Evolutionary conservation across 2,797 vertebrate genomes (phyloP).

Genomic region (Pterois miles): DNA sequence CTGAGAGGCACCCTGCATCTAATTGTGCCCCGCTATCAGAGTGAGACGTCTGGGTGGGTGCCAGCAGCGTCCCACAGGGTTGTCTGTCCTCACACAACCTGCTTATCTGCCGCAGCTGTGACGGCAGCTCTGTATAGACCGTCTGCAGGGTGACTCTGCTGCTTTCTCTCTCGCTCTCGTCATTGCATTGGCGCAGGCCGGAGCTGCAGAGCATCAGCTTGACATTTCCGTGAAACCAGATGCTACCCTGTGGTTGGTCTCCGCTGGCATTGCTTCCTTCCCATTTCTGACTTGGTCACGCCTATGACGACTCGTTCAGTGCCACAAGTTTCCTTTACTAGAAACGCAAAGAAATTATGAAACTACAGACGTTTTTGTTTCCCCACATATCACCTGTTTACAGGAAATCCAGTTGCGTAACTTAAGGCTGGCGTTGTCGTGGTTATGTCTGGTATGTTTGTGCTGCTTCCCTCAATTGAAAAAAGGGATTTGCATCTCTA

Average conservation of each 20-base stretch:
- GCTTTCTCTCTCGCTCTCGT: neutral
- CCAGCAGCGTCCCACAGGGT: conserved; percentile 41
- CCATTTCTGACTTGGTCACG: conserved; percentile 54
- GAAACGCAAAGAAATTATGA: conserved; percentile 11
- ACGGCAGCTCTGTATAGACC: conserved; percentile 30
- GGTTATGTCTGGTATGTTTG: conserved; percentile 31
- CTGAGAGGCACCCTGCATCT: conserved; percentile 36
- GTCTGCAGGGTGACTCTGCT: conserved; percentile 39
- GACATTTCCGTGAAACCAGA: conserved; percentile 47
- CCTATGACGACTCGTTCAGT: conserved; percentile 27
- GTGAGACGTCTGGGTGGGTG: conserved; percentile 49
- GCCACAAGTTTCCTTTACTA: conserved; percentile 61
- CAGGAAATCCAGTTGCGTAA: conserved; percentile 55
- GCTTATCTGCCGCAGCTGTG: conserved; percentile 59
- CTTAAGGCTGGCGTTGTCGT: neutral
- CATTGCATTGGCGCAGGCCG: neutral
- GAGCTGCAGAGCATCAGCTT: conserved; percentile 30
- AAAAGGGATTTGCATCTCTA: conserved; percentile 62
- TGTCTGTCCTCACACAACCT: conserved; percentile 49
- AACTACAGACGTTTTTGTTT: conserved; percentile 34
- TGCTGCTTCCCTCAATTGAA: conserved; percentile 39
- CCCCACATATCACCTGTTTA: conserved; percentile 68
- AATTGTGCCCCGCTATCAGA: conserved; percentile 66
- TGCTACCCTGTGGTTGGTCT: conserved; percentile 41
- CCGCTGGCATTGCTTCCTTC: conserved; percentile 72